Base-by-base conservation (phyloP, 2,888 invertebrate species). In the Calameuta pallipes region DNA sequence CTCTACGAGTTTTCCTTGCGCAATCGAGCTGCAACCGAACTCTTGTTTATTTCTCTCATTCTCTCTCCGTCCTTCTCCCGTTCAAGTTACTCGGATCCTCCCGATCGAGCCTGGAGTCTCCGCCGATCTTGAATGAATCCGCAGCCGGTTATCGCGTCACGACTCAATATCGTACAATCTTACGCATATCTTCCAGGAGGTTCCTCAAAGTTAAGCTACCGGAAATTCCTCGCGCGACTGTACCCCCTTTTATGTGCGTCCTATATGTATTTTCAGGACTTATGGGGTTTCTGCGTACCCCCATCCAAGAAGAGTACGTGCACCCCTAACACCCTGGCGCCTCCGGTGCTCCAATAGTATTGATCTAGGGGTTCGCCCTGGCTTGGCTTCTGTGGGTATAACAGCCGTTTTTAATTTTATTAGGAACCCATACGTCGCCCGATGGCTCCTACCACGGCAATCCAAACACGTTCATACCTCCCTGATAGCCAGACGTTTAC, bases 371-470 rank as follows among this genome's bases (percentile, higher is more conserved):
- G 79, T 83, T 82, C 83, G 79, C 81, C 41, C 80, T 79, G 81
- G 81, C 81, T 78, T 77, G 86, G 83, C 85, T 85, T 85, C 85
- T 83, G 80, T 80, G 81, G 80, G 76, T 82, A 79, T 82, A 86
- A 86, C 86, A 86, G 86, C 87, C 86, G 86, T 86, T 86, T 23
- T 56, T 56, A 37, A 37, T 56, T 56, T 82, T 79, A 81, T 74
- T 82, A 83, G 81, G 84, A 82, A 82, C 84, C 82, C 85, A 77
- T 82, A 79, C 76, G 69, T 77, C 76, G 79, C 35, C 76, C 75
- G 73, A 75, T 82, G 81, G 81, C 81, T 35, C 73, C 71, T 56
- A 56, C 56, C 78, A 73, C 76, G 82, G 81, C 69, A 82, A 83
- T 85, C 84, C 85, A 70, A 36, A 73, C 71, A 68, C 74, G 75